Evolutionary conservation across 2,888 invertebrate species (phyloP).

Genomic region (Microplitis deprimator): DNA sequence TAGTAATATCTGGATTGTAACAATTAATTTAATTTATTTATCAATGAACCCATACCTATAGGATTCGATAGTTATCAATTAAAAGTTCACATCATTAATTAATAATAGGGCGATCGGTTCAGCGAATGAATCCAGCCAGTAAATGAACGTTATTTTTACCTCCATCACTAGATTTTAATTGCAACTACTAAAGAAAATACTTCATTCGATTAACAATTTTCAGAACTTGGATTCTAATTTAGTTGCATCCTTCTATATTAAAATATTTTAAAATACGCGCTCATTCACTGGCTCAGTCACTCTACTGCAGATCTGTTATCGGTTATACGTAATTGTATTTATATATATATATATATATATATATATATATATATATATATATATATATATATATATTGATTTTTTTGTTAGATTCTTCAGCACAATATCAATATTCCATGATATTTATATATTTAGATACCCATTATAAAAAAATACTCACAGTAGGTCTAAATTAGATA

Average conservation of each 20-base stretch:
- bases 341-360: constrained; percentile 31
- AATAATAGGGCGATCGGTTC: background rate
- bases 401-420: background rate
- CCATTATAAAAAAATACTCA: constrained; percentile 28
- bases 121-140: no score
- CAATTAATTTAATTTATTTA: background rate
- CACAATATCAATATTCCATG: constrained; percentile 10
- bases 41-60: background rate
- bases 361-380: constrained; percentile 37
- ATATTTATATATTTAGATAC: constrained; percentile 28
- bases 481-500: constrained; percentile 28
- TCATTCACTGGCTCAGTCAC: no score
- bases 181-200: background rate
- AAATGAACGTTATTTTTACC: no score
- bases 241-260: no score
- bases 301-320: no score
- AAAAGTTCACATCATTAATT: constrained; percentile 24
- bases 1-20: background rate
- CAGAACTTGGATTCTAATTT: no score
- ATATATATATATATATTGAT: constrained; percentile 19
- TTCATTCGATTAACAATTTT: no score
- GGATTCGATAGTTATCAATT: no score
- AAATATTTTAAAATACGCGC: no score
- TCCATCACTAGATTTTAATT: background rate
- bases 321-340: constrained; percentile 29